Evolutionary conservation across 2,888 invertebrate species (phyloP).

Genomic region (Metellina segmentata): DNA sequence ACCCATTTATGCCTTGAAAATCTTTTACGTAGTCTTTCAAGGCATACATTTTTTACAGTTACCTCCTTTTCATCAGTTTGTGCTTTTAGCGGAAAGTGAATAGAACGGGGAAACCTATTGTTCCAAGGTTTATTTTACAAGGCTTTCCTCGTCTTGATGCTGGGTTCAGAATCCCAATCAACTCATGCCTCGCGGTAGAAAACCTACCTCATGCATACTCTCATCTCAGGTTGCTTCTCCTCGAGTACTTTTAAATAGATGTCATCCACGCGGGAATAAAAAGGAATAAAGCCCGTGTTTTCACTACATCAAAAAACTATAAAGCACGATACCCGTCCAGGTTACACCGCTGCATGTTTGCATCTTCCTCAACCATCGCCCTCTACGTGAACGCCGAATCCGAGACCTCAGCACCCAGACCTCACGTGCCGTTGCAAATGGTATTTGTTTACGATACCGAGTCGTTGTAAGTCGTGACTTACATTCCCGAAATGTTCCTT

Average conservation of each 20-base stretch:
- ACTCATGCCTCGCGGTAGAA: not conserved
- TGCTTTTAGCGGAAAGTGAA: too few species aligned
- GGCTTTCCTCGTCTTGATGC: too few species aligned
- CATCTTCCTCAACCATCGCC: not conserved
- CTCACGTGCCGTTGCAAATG: constrained; percentile 19
- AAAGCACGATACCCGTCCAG: not conserved
- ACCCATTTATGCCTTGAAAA: too few species aligned
- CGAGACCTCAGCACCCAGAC: not conserved
- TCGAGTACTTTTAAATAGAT: not conserved
- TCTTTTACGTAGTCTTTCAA: too few species aligned
- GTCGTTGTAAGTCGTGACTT: constrained; percentile 35
- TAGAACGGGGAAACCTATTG: too few species aligned
- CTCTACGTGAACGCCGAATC: not conserved
- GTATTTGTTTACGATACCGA: constrained; percentile 31
- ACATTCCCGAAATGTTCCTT: constrained; percentile 29
- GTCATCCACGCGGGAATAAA: not conserved
- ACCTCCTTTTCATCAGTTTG: too few species aligned
- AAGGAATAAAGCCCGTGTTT: not conserved
- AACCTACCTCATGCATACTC: not conserved
- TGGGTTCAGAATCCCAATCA: too few species aligned
- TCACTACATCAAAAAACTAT: not conserved
- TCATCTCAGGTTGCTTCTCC: not conserved
- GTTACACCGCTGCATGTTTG: not conserved
- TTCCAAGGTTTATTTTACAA: too few species aligned
- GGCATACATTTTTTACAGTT: too few species aligned